Evolutionary conservation across 1,140 invertebrate species (phyloP), one percentile per base, ranked within the genome.

Genomic region (Physella acuta): DNA sequence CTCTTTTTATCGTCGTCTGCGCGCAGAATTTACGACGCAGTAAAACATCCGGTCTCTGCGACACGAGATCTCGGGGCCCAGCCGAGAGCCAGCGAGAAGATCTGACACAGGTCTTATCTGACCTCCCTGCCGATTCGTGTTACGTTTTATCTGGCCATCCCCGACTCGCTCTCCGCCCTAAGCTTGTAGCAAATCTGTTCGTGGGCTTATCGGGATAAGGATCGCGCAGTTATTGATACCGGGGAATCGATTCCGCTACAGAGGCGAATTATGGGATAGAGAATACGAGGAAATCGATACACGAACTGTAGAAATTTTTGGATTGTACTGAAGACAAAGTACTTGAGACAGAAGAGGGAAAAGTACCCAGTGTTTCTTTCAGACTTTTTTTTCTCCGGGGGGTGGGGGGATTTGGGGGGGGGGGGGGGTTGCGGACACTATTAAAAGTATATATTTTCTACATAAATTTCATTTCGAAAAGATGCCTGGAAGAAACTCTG

Each of bases 1-100:
- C 60, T 34, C 58, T 4, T 26, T 28, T 62, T 62, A 62, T 62
- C 60, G 37, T 26, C 36, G 36, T 26, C 60, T 37, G 20, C 31
- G 20, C 30, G 24, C 16, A 26, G 17, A 62, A 44, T 62, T 62
- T 62, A 62, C 60, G 37, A 24, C 26, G 60, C 39, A 34, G 36
- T 62, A 62, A 62, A n/a, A 62, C 37, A 39, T 62, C 60, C 60
- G 44, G 44, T 62, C 44, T 62, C 44, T 26, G 26, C 36, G 60
- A 62, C 60, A 62, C 37, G n/a, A 62, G 44, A 62, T 39, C 17
- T 62, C 60, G n/a, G 30, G 60, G 20, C 44, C 37, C n/a, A 37
- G 36, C 24, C n/a, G n/a, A 28, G 28, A n/a, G n/a, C n/a, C n/a
- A n/a, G n/a, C 39, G 16, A 39, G 34, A n/a, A 14, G 24, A 62